Percentiles rank a stretch among this genome's conserved stretches.
Evolutionary conservation across 1,140 invertebrate genomes (phyloP).

Genomic region (Drosophila ficusphila): DNA sequence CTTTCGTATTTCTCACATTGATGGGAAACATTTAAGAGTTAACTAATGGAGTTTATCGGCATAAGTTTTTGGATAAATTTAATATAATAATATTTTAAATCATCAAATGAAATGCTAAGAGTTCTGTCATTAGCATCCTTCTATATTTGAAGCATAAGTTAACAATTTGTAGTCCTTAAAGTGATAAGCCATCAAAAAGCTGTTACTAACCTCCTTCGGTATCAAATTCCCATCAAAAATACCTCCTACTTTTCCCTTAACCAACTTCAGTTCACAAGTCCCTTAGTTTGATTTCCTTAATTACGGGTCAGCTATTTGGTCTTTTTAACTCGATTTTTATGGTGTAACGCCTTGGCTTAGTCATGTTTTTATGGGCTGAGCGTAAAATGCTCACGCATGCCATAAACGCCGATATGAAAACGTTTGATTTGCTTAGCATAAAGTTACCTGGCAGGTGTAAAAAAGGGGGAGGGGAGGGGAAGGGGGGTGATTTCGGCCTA

Average conservation of each 20-base stretch:
- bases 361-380: conserved; percentile 32
- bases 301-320: conserved; percentile 17
- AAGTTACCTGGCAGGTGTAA: conserved; percentile 21
- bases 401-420: conserved; percentile 57
- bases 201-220: background rate
- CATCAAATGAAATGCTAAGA: background rate
- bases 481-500: conserved; percentile 28
- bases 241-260: background rate
- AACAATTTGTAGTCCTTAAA: too few species aligned
- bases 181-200: background rate
- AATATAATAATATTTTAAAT: too few species aligned
- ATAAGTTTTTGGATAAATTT: too few species aligned
- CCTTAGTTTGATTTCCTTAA: conserved; percentile 10
- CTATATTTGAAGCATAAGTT: too few species aligned
- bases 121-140: too few species aligned
- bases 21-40: too few species aligned
- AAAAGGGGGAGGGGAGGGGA: background rate
- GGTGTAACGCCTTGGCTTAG: conserved; percentile 6
- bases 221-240: background rate
- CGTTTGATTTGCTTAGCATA: conserved; percentile 70
- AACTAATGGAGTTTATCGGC: too few species aligned
- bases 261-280: conserved; percentile 6
- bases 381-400: conserved; percentile 60
- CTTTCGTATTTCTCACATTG: background rate
- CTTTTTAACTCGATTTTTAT: conserved; percentile 35